A percentile compares a stretch with the other conserved stretches of the same genome.
Evolutionary conservation across 2,888 invertebrate genomes (phyloP).

Genomic region (Andrena haemorrhoa): DNA sequence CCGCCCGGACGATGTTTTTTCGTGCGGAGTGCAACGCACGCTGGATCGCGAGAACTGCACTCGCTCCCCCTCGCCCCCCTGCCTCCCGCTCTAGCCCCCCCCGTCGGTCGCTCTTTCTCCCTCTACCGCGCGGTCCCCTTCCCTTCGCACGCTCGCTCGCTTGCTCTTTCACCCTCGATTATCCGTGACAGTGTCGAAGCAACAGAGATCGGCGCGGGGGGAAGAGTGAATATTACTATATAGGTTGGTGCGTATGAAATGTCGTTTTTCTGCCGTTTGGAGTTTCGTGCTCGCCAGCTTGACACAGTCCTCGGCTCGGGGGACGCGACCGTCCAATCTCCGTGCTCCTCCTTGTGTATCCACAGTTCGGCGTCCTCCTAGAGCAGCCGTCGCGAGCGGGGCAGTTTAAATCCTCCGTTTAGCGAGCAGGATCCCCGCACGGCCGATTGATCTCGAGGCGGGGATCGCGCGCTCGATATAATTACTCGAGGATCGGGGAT

Average conservation of each 20-base stretch:
- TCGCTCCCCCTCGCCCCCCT: slow-evolving; percentile 21
- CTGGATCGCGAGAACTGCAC: slow-evolving; percentile 72
- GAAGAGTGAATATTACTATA: slow-evolving; percentile 55
- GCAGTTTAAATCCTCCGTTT: too few species aligned
- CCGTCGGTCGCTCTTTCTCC: slow-evolving; percentile 14
- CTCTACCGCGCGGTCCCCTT: slow-evolving; percentile 8
- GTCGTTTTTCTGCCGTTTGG: background rate
- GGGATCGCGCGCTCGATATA: background rate
- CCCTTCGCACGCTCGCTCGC: slow-evolving; percentile 12
- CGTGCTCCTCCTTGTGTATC: too few species aligned
- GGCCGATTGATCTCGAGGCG: slow-evolving; percentile 17
- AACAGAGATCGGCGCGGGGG: slow-evolving; percentile 15
- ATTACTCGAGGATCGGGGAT: slow-evolving; percentile 2
- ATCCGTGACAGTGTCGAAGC: slow-evolving; percentile 70
- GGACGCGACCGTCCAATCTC: background rate
- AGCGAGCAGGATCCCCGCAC: background rate
- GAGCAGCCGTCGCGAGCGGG: too few species aligned
- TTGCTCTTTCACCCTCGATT: slow-evolving; percentile 61
- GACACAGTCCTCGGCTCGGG: background rate
- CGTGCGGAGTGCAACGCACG: slow-evolving; percentile 74
- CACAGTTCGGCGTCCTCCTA: too few species aligned
- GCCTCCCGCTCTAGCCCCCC: background rate
- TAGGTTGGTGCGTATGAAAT: slow-evolving; percentile 43
- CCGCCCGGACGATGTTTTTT: slow-evolving; percentile 69
- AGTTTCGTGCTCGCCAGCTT: background rate